Evolutionary conservation across 1,140 invertebrate genomes (phyloP).

Genomic region (Ostrea denselamellosa): DNA sequence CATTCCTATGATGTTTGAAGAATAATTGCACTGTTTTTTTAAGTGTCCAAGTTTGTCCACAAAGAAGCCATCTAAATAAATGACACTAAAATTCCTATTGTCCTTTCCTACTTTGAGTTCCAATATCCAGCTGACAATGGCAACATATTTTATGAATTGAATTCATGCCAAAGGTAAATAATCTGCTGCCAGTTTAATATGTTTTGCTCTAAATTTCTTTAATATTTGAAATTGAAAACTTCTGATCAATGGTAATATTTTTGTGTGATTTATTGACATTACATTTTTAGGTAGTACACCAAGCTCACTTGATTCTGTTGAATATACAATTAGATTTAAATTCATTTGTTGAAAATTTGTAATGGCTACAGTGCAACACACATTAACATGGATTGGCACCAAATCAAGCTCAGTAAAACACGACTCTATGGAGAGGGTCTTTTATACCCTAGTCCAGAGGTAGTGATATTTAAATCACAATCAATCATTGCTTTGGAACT

Average conservation of each 20-base stretch:
- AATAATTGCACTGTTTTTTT: background rate
- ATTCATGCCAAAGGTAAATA: conserved; percentile 25
- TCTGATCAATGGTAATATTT: background rate
- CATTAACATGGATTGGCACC: conserved; percentile 25
- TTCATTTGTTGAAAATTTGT: conserved; percentile 13
- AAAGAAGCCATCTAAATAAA: background rate
- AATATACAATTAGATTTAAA: conserved; percentile 24
- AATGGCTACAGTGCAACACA: background rate
- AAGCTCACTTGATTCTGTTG: conserved; percentile 8
- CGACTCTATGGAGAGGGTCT: background rate
- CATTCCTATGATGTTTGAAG: background rate
- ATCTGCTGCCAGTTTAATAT: background rate
- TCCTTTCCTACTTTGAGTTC: background rate
- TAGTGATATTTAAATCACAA: conserved; percentile 38
- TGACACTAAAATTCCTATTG: conserved; percentile 10
- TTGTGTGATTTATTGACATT: background rate
- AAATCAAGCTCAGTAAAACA: conserved; percentile 5
- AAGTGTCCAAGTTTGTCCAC: background rate
- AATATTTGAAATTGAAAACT: conserved; percentile 4
- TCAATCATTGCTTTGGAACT: conserved; percentile 19
- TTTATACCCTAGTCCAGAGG: background rate
- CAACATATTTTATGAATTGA: conserved; percentile 17
- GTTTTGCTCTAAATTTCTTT: background rate
- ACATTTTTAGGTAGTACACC: background rate
- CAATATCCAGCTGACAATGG: conserved; percentile 22